Evolutionary conservation across 2,888 invertebrate species (phyloP), one percentile per base, ranked within the genome.

Genomic region (Balanococcus diminutus): DNA sequence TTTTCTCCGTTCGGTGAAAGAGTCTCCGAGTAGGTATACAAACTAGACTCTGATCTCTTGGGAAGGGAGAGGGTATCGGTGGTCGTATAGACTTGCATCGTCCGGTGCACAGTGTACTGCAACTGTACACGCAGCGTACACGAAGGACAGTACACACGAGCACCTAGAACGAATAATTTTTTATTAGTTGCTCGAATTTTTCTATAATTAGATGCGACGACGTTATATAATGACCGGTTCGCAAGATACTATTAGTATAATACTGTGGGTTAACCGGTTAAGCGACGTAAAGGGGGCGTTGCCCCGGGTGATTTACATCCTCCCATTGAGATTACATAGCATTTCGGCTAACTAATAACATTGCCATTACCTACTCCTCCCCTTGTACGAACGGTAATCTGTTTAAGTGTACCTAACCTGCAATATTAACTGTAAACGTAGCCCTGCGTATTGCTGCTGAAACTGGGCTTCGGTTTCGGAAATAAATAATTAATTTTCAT

Each of bases 211-310:
- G 72, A 72, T 72, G 72, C 72, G 72, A 72, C 72, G 72, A 72
- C 72, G 72, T 72, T 72, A 72, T 72, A 72, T 72, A 72, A 72
- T 72, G 72, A 72, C 72, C 72, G 72, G 72, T 72, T 72, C 31
- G 72, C 72, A 72, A 72, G 72, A 72, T 72, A 72, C 72, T 72
- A 72, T 72, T 72, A 72, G 72, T 72, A 72, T 72, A 72, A 72
- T 72, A 72, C 72, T 72, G 72, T 72, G 72, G 81, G 81, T 82
- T 82, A 46, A 82, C 81, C 81, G 46, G 42, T 46, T 82, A 82
- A 82, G 81, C 81, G 81, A 82, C 81, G 46, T 82, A 42, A 82
- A 82, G 22, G 81, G 81, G 81, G 81, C 81, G 81, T 82, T 46
- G 46, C 39, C 81, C 46, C 46, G 31, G 81, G 81, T 82, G 81